Conservation (phyloP, 2,113 vertebrate genomes). For the Tragelaphus buxtoni region DNA sequence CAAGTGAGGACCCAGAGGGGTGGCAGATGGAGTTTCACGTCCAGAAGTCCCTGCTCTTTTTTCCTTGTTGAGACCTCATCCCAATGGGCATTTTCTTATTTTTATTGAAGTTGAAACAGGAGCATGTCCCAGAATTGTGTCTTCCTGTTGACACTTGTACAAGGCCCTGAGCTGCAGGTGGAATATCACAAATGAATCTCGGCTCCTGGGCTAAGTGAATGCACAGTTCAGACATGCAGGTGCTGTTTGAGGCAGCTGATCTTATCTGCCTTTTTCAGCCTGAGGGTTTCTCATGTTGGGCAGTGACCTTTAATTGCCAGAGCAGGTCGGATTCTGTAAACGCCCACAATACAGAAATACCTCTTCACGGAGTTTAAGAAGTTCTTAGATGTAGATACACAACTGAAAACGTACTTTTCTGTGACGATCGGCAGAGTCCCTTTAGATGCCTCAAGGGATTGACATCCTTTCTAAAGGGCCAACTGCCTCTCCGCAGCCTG, state of each 20-base stretch:
- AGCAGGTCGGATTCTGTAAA: background rate
- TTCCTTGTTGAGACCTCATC: background rate
- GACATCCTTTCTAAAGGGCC: background rate
- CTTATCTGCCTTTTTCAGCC: constrained; percentile 87
- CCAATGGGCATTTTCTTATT: background rate
- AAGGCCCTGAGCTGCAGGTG: background rate
- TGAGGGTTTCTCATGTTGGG: constrained; percentile 83
- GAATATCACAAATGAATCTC: background rate
- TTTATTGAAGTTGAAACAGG: background rate
- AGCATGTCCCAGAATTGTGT: background rate
- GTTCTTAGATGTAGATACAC: background rate
- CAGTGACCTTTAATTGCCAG: rapidly evolving
- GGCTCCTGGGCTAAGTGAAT: background rate
- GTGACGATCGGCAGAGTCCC: background rate
- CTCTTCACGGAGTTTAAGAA: background rate
- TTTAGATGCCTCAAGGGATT: background rate
- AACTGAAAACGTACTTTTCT: background rate
- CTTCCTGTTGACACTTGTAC: background rate
- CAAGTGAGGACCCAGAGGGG: background rate
- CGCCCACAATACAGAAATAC: too few relatives aligned
- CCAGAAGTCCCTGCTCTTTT: background rate
- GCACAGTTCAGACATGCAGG: background rate
- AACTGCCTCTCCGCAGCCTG: background rate
- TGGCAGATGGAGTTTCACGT: rapidly evolving
- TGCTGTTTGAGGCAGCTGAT: constrained; percentile 83